Evolutionary conservation across 2,113 vertebrate genomes (phyloP).

Genomic region (Paratilapia polleni): DNA sequence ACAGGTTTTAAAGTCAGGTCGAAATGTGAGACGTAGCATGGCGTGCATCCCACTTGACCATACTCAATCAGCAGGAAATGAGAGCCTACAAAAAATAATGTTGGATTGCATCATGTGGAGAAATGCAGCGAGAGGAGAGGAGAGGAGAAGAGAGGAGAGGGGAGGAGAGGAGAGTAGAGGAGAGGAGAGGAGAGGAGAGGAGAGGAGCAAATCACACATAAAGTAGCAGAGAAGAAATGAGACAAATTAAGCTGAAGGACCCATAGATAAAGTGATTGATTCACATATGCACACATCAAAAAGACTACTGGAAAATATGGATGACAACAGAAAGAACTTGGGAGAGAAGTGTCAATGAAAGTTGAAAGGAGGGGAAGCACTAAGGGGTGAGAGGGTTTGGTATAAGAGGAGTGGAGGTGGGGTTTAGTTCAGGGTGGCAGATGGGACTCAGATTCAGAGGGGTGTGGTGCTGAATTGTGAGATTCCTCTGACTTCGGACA

Average conservation of each 20-base stretch:
- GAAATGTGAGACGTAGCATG: not conserved
- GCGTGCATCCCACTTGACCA: not conserved
- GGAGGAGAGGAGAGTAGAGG: not conserved
- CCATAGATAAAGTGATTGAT: conserved; percentile 11
- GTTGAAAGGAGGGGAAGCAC: conserved; percentile 6
- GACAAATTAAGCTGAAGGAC: not conserved
- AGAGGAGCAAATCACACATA: not conserved
- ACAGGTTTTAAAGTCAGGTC: conserved; percentile 4
- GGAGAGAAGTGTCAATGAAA: conserved; percentile 1
- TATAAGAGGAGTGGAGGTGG: conserved; percentile 18
- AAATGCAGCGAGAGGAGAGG: not conserved
- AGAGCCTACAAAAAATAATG: conserved; percentile 3
- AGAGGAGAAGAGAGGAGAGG: not conserved
- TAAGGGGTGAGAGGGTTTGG: conserved; percentile 15
- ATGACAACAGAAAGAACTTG: not conserved
- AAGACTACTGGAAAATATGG: conserved; percentile 8
- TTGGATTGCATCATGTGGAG: conserved; percentile 18
- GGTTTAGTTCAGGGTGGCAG: conserved; percentile 64
- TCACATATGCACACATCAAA: conserved; percentile 14
- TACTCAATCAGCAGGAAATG: not conserved
- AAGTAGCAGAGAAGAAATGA: not conserved
- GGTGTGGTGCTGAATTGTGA: conserved; percentile 69
- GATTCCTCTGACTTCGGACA: conserved; percentile 69
- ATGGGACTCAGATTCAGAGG: conserved; percentile 69
- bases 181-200: not conserved